Conservation (phyloP, 2,797 vertebrate species). For the Loris lydekkerianus region DNA sequence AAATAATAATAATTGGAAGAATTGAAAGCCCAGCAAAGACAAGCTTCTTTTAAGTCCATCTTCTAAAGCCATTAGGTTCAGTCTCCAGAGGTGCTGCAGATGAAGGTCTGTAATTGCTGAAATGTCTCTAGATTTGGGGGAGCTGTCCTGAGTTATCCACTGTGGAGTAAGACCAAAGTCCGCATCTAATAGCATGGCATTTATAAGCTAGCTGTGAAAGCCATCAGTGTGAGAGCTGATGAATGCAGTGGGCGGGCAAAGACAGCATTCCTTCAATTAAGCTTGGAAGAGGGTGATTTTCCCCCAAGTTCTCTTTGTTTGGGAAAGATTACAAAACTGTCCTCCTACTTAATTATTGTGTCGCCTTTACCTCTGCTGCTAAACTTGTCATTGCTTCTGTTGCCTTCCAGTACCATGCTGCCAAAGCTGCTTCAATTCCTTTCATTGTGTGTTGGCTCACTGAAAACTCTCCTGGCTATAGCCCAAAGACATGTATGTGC, state of each 20-base stretch:
- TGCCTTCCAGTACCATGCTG: not conserved
- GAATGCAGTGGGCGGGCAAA: conserved; percentile 61
- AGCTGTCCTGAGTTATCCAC: not conserved
- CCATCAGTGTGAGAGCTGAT: not conserved
- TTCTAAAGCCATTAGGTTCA: not conserved
- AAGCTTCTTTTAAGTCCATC: conserved; percentile 7
- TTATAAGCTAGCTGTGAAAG: conserved; percentile 12
- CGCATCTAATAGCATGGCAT: not conserved
- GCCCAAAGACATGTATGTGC: not conserved
- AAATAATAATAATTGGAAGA: not conserved
- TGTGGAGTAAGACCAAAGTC: not conserved
- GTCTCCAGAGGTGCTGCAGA: not conserved
- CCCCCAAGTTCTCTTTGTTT: conserved; percentile 60
- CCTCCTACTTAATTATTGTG: conserved; percentile 45
- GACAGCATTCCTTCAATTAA: conserved; percentile 55
- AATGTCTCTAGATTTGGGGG: not conserved
- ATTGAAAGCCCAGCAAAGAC: not conserved
- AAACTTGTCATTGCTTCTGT: conserved; percentile 44
- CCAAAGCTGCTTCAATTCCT: conserved; percentile 41
- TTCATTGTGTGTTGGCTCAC: conserved; percentile 23
- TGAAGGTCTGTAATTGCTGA: not conserved
- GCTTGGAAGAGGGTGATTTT: conserved; percentile 34
- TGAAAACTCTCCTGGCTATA: conserved; percentile 43
- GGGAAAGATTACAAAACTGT: conserved; percentile 32
- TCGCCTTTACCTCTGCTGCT: conserved; percentile 44